Base-by-base conservation (phyloP, 2,888 invertebrate species). In the Cataglyphis altisquamis region DNA sequence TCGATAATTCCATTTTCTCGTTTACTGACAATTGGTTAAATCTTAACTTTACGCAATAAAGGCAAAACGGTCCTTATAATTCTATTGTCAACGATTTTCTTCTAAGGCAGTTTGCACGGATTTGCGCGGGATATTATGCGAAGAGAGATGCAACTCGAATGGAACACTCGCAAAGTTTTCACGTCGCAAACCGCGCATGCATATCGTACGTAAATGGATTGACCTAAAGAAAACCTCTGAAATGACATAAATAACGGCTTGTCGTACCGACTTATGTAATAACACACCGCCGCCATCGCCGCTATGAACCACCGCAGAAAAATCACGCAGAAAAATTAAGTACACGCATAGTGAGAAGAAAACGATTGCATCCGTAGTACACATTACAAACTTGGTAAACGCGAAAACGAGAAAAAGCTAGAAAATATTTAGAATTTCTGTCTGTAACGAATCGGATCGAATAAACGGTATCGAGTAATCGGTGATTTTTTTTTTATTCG, bases 201-300 rank as follows among this genome's bases (percentile, higher is more conserved):
- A 90, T 82, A 80, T 80, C 90, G 88, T 91, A 91, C 91, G n/a
- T 91, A 94, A 94, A 93, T 91, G 94, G 94, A 94, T 94, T 94
- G 94, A 94, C 94, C 94, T 89, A 91, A 92, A 93, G 94, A 94
- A 94, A 94, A 94, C 93, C 94, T 93, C 92, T 94, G 91, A 94
- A 94, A 94, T 93, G 93, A 93, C 93, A 93, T 91, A 92, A 94
- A 94, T 94, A 92, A 93, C 91, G 87, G 75, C 88, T 83, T 83
- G 82, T 87, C 83, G 88, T 88, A 88, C 81, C 86, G 80, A 85
- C 88, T 93, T 93, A 93, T 55, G 87, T 92, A 93, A 93, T 72
- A 62, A 80, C 72, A n/a, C 88, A 70, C 8, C 48, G 73, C 48
- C 45, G 48, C 55, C 60, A 18, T 21, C 9, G 80, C 83, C 45